These are phyloP conservation scores for Centruroides vittatus DNA, from an alignment of 1,140 invertebrate species.

Conservation along the genomic window DNA sequence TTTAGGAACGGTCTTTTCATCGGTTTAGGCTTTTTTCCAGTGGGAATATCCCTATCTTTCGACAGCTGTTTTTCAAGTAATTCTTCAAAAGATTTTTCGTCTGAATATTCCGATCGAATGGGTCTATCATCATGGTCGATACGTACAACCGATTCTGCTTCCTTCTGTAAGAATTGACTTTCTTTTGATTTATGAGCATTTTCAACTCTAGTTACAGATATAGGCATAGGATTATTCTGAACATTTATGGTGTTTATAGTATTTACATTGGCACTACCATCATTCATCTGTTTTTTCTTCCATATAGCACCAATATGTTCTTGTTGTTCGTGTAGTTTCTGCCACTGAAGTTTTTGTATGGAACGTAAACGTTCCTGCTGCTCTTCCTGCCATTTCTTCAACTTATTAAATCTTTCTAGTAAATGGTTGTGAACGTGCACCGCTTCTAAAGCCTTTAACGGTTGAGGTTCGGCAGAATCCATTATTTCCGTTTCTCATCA, in stretches of 20 bases:
- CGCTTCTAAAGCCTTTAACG: too few species aligned
- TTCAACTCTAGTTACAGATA: not conserved
- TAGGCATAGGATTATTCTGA: not conserved
- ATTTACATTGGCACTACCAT: not conserved
- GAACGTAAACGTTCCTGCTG: not conserved
- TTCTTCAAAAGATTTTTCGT: not conserved
- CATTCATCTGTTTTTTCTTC: not conserved
- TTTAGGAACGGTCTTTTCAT: slow-evolving; percentile 1
- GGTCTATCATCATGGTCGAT: not conserved
- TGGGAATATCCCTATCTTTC: not conserved
- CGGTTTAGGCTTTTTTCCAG: not conserved
- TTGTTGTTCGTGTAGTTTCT: not conserved
- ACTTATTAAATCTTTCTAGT: not conserved
- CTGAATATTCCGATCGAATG: not conserved
- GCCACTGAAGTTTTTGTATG: not conserved
- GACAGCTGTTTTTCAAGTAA: not conserved
- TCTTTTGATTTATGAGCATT: not conserved
- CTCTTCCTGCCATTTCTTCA: not conserved
- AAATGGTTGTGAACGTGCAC: not conserved
- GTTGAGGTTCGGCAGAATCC: too few species aligned
- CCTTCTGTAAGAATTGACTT: not conserved
- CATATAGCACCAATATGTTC: not conserved
- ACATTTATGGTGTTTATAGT: not conserved
- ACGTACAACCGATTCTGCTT: not conserved
- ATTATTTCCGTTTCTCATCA: too few species aligned